Base-by-base conservation (phyloP, 2,113 vertebrate genomes). In the Callopanchax toddi region DNA sequence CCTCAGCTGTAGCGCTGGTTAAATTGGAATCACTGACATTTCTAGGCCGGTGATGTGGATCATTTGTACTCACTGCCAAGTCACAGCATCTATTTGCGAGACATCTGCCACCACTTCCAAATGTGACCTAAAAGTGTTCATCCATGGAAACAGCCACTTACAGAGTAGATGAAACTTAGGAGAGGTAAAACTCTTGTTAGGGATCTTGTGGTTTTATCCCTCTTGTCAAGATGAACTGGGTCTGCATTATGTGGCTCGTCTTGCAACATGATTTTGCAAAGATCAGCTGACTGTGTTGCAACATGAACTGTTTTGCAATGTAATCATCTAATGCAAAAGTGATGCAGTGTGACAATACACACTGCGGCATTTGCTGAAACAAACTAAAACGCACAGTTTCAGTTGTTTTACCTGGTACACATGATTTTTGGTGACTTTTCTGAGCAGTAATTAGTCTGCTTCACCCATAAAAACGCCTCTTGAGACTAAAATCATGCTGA, bases 11-110 rank as follows among this genome's bases (percentile, higher is more conserved):
- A 71, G 74, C 66, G 17, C 76, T 20, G 39, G 56, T 67, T 56
- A 82, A 84, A 86, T 87, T 86, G 78, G 81, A 86, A 76, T 74
- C 81, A 12, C 62, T 87, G 89, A 90, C 89, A 84, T 90, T 89
- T 90, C 80, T 82, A 80, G 86, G 79, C 68, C 84, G 66, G 63
- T 32, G 74, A 75, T 64, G 45, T 67, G 81, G 83, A 75, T 81
- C 85, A 78, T 85, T 79, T 83, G 82, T 83, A 74, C 81, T 78
- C 74, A 71, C 72, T 60, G 84, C 82, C 74, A 74, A 82, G 78
- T 74, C 63, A 15, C 71, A 67, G 52, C 71, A 65, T 74, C 72
- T 63, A 77, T 85, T 82, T 77, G 74, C 25, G 67, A 74, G 79
- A 73, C 81, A 77, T 84, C 81, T 87, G 77, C 76, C 78, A 56